Evolutionary conservation across 2,113 vertebrate species (phyloP), one percentile per base, ranked within the genome.

Genomic region (Tetrax tetrax): DNA sequence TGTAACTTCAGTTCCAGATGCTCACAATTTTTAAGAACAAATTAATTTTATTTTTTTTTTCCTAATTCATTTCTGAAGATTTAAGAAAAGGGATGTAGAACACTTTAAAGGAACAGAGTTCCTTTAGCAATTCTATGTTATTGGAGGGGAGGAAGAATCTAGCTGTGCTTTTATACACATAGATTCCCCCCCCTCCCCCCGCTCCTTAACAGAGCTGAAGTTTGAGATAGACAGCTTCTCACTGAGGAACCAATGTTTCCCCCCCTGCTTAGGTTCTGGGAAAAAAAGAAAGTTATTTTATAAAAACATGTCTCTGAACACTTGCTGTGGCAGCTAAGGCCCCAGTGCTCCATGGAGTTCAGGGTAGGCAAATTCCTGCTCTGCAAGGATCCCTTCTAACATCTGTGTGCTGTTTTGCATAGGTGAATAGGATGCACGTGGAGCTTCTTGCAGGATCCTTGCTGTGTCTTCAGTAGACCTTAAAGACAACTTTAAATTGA

Each of bases 291-390:
- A 38, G 7, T 7, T 6, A 37, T 87, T 68, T 57, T 24, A 15
- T 41, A 60, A 84, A 81, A 43, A 29, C 3, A 6, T 24, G 50
- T 3, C 60, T 90, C 78, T 85, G 69, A 80, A 69, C 37, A 45
- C 14, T 74, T 85, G 75, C 70, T 86, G 88, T 90, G 85, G 43
- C 64, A 77, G 0, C 83, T 92, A 38, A 86, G n/a, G 68, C 64
- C 91, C 75, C 0, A 0, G 28, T 59, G 10, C 87, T 74, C 87
- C 84, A 16, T 51, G 75, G 93, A 87, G 76, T 88, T 90, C 47
- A 64, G 95, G 79, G 85, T 41, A 95, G 93, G 90, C 90, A 68
- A 74, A 83, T 74, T 47, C 29, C n/a, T 93, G 83, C 80, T 83
- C 51, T 81, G 83, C 50, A 35, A 78, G 79, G 89, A 71, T 80